Evolutionary conservation across 2,888 invertebrate genomes (phyloP), one percentile per base, ranked within the genome.

Genomic region (Apeira syringaria): DNA sequence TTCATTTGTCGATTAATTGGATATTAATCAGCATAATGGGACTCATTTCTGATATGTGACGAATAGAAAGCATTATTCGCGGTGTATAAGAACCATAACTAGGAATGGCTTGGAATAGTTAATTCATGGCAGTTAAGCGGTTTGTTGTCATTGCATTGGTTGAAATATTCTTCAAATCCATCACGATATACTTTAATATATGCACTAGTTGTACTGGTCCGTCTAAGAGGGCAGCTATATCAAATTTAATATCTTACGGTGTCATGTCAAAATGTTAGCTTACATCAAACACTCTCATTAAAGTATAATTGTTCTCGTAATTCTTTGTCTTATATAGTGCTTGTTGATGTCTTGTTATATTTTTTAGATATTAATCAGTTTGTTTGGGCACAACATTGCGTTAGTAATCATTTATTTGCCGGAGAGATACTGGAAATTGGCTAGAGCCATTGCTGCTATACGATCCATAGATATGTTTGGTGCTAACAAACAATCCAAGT

Each of bases 281-380:
- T 13, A 28, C 17, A 25, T 13, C 44, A 26, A 29, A 40, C 13
- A 15, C 41, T 44, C 56, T 53, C 38, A 41, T 35, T 25, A 22
- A 25, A 10, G 24, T 33, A 11, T 35, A 31, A 36, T 31, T 42
- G 31, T 43, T 32, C 36, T 31, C 7, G 18, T 15, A 35, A 2
- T 30, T 32, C 26, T 44, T 41, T 27, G 27, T 36, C 32, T 47
- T 48, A 24, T 32, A 54, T 59, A 65, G 56, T 61, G 68, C 64
- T 70, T 74, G 66, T 73, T 72, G 56, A 57, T 61, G 59, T 61
- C 48, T 62, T 72, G 64, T 68, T 70, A 62, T 65, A 60, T 67
- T 61, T 54, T 64, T 64, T 56, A 61, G 49, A 54, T 52, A 36
- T 60, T 59, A 53, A 64, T 68, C 64, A 54, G 61, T 67, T 67